A percentile compares a stretch with the other conserved stretches of the same genome.
These are phyloP conservation scores for Aphaenogaster floridana DNA, from an alignment of 1,140 invertebrate genomes.

Conservation along the genomic window DNA sequence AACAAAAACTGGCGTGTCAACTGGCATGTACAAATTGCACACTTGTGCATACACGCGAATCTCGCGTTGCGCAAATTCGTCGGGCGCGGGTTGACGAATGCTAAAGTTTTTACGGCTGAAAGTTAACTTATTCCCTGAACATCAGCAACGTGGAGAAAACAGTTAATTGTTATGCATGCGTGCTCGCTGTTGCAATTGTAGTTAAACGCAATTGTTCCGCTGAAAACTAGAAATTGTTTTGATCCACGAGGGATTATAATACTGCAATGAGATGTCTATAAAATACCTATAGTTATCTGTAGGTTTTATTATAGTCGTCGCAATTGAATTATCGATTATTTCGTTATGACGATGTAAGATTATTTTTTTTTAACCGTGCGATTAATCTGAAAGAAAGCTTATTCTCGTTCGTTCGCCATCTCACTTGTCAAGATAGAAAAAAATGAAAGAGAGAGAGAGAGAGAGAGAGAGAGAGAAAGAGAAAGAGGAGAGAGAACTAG, in stretches of 20 bases:
- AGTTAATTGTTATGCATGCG: conserved; percentile 8
- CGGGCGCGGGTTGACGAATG: neutral
- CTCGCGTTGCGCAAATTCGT: neutral
- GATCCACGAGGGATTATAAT: neutral
- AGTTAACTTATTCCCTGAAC: neutral
- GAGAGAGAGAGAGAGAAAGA: no score
- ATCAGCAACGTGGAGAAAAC: conserved; percentile 23
- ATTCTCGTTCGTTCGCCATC: no score
- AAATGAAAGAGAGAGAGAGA: no score
- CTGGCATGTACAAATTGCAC: neutral
- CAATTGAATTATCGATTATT: neutral
- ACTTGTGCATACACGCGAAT: neutral
- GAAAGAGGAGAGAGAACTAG: no score
- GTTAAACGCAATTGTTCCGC: neutral
- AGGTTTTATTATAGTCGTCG: neutral
- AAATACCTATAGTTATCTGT: neutral
- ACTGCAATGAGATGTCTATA: neutral
- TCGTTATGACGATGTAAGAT: neutral
- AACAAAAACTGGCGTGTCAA: neutral
- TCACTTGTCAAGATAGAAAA: no score
- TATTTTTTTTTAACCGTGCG: neutral
- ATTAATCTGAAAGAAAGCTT: no score
- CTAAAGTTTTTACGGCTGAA: conserved; percentile 1
- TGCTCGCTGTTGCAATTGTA: neutral
- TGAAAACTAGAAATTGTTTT: conserved; percentile 1